Percentiles rank a stretch among this genome's conserved stretches.
Evolutionary conservation across 2,888 invertebrate species (phyloP).

Genomic region (Drosophila bunnanda): DNA sequence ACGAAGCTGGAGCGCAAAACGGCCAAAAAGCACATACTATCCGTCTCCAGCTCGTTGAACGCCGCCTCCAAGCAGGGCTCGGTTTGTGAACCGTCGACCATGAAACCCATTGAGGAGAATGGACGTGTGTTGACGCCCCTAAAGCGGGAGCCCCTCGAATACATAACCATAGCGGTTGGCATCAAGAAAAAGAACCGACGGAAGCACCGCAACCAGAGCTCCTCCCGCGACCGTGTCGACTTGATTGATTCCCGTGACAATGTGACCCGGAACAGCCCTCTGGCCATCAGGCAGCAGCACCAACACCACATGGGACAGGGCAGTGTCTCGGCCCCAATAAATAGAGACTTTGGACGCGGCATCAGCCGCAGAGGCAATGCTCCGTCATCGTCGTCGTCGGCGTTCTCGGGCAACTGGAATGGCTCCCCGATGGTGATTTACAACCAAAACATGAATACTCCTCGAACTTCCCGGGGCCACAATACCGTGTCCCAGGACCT

Average conservation of each 20-base stretch:
- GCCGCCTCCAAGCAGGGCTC: slow-evolving; percentile 23
- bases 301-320: slow-evolving; percentile 26
- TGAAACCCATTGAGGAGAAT: slow-evolving; percentile 80
- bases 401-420: slow-evolving; percentile 86
- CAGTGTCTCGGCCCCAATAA: slow-evolving; percentile 55
- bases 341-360: slow-evolving; percentile 40
- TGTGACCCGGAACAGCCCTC: slow-evolving; percentile 10
- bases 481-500: slow-evolving; percentile 93
- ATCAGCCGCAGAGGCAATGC: neutral
- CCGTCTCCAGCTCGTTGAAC: slow-evolving; percentile 59
- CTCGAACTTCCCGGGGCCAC: slow-evolving; percentile 77
- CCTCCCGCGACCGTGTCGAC: slow-evolving; percentile 87
- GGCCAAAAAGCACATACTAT: slow-evolving; percentile 83
- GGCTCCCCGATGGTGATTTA: slow-evolving; percentile 90
- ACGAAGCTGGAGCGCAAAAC: slow-evolving; percentile 86
- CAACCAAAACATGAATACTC: slow-evolving; percentile 84
- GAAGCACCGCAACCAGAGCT: slow-evolving; percentile 87
- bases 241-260: slow-evolving; percentile 83
- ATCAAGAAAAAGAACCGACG: slow-evolving; percentile 90
- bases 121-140: slow-evolving; percentile 87
- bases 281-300: slow-evolving; percentile 12
- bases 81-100: slow-evolving; percentile 17
- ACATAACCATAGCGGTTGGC: slow-evolving; percentile 88
- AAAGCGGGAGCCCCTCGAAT: slow-evolving; percentile 91
- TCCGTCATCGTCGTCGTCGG: slow-evolving; percentile 27